Base-by-base conservation (phyloP, 2,113 vertebrate genomes). In the Dromaius novaehollandiae region DNA sequence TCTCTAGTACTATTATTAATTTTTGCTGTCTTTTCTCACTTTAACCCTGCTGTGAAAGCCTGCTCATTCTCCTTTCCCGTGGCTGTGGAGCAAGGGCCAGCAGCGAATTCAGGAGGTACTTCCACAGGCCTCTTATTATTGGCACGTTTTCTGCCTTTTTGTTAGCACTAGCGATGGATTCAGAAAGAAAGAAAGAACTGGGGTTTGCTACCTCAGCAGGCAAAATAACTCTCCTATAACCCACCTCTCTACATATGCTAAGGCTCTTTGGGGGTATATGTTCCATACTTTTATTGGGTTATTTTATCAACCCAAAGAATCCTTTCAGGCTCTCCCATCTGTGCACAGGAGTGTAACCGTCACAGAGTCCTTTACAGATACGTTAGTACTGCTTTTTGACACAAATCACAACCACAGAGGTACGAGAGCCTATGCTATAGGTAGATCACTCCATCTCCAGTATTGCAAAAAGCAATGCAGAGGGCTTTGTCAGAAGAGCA, bases 311-410 rank as follows among this genome's bases (percentile, higher is more conserved):
- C 12, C 7, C 12, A 56, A 15, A 56, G 13, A 24, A 56, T 56
- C 5, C 0, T 0, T 80, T 83, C 26, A n/a, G 24, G 11, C 2
- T 77, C 30, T 80, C 80, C 61, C 0, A 34, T 42, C 28, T 80
- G 1, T 80, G 68, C 91, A 76, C 34, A 40, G 22, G 18, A 70
- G 36, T 66, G 15, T 83, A 34, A 70, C 14, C 14, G 17, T 48
- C 76, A 71, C n/a, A 58, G 48, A 53, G 26, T 20, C 22, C 30
- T 83, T 82, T 78, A 66, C 68, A 83, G 44, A 40, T 40, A 44
- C 64, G 53, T 88, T 24, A 61, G 20, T 36, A 12, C 30, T 55
- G 11, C 44, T 8, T 94, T 86, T 36, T 88, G 65, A 34, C 80
- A 51, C 34, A 46, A 58, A 46, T 44, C 42, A 61, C 19, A 55